Base-by-base conservation (phyloP, 1,140 invertebrate genomes). In the Zaprionus lachaisei region DNA sequence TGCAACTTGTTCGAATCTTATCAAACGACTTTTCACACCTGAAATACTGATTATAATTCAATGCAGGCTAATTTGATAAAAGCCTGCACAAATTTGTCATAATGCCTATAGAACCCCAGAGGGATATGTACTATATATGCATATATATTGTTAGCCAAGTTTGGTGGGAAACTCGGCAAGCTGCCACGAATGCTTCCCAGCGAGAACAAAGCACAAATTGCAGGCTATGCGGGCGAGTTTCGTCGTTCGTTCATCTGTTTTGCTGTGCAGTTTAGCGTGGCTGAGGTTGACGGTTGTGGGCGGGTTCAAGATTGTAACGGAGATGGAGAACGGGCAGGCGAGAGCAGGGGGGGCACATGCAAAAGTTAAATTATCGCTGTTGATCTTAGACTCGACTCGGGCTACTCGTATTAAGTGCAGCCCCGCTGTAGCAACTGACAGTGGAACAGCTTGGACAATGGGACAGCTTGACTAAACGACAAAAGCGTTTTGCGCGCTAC, bases 341-440 rank as follows among this genome's bases (percentile, higher is more conserved):
- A 15, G 1, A 20, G 26, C 22, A 5, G 31, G 31, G 28, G 22
- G 72, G 38, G n/a, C 51, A 66, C 41, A 77, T 72, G 68, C 69
- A 77, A 77, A 77, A 62, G 56, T 41, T 57, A 68, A 73, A 73
- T 77, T 68, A 77, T 77, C 71, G 70, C 58, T 49, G 75, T 73
- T 77, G 64, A 77, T 77, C 74, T 77, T 58, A 76, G 55, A 58
- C 67, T 58, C 49, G 41, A 55, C 34, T 62, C 49, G 26, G 28
- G 73, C 71, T 77, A 77, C 75, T 77, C 49, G 75, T 72, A 66
- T 72, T 72, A 72, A 72, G 56, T 66, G 69, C 31, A 64, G 37
- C 11, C 44, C 51, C 44, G 58, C 34, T 47, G 68, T 11, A 54
- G 6, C 28, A 38, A 38, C 44, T 20, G 44, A 65, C 78, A 77